phyloP scores from a whole-genome alignment of 2,113 vertebrate species.

The Himantopus leucocephalus region DNA sequence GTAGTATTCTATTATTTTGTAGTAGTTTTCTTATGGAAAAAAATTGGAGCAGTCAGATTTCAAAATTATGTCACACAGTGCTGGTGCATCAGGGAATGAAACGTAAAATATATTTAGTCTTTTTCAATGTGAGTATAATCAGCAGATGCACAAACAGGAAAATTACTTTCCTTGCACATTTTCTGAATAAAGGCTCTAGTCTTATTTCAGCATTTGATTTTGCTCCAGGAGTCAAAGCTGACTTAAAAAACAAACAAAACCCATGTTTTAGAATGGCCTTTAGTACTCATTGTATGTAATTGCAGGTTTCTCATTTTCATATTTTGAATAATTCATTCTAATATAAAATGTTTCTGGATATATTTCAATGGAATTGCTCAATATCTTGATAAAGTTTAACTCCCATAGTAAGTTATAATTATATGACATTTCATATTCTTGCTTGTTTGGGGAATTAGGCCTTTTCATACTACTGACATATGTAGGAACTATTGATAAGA shows the following conservation, averaged over 20 bases:
- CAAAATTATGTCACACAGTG: background rate
- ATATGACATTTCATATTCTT: background rate
- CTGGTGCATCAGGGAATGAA: background rate
- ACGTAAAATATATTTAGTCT: background rate
- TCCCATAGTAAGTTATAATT: background rate
- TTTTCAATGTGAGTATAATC: background rate
- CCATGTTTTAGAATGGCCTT: accelerated
- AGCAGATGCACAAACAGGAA: background rate
- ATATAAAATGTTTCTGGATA: background rate
- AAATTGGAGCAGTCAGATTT: background rate
- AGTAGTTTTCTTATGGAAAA: background rate
- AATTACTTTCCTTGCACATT: background rate
- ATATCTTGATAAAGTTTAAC: background rate
- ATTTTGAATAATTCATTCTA: background rate
- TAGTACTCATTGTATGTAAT: background rate
- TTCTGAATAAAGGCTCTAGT: background rate
- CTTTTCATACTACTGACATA: background rate
- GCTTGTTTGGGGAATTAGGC: background rate
- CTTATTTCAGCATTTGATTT: background rate
- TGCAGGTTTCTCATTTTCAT: background rate
- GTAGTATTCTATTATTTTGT: background rate
- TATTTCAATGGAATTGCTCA: background rate
- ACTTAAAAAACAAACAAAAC: background rate
- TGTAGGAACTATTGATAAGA: background rate
- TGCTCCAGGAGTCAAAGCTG: background rate